These are phyloP conservation scores for Lottia scabra DNA, from an alignment of 2,888 invertebrate species.

Conservation along the genomic window DNA sequence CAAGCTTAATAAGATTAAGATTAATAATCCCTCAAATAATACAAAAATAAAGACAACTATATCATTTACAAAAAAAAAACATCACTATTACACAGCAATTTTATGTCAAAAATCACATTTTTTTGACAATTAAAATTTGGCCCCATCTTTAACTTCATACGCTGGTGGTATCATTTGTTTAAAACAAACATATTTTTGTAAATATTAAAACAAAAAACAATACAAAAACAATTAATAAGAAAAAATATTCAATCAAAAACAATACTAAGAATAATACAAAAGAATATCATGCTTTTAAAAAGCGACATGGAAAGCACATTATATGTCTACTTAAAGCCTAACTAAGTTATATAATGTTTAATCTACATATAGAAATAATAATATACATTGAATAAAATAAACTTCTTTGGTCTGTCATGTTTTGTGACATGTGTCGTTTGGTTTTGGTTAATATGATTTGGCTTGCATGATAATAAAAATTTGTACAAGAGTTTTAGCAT, in stretches of 20 bases:
- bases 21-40: not conserved
- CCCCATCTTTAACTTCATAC: constrained; percentile 2
- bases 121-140: constrained; percentile 5
- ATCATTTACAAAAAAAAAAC: not conserved
- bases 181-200: not conserved
- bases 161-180: not conserved
- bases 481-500: too few relatives aligned
- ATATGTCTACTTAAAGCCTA: not conserved
- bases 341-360: not conserved
- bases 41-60: not conserved
- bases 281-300: not conserved
- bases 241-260: not conserved
- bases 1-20: not conserved
- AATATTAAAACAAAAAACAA: not conserved
- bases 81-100: not conserved
- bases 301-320: constrained; percentile 1
- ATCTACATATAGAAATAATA: not conserved
- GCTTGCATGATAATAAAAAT: not conserved
- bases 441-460: not conserved
- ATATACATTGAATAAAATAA: not conserved
- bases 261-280: not conserved
- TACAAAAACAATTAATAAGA: not conserved
- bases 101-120: too few relatives aligned
- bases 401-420: constrained; percentile 2
- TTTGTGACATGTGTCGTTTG: not conserved